These are phyloP conservation scores for Gallinago undulata DNA, from an alignment of 2,113 vertebrate genomes.

Conservation along the genomic window DNA sequence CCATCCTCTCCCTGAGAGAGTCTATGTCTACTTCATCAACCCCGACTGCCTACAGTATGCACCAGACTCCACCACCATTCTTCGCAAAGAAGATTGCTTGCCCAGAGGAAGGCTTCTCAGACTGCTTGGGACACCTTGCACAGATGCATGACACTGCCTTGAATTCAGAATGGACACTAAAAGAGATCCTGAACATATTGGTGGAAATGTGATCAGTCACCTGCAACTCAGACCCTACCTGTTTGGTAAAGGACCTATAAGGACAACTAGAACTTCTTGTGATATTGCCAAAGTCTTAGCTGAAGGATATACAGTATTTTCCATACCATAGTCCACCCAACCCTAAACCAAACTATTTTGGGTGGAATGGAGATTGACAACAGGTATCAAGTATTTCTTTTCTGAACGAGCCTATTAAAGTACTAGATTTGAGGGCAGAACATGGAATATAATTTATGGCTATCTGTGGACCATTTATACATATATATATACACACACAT, in stretches of 20 bases:
- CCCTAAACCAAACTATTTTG: background rate
- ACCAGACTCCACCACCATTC: conserved; percentile 43
- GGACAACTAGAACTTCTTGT: background rate
- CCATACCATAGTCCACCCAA: background rate
- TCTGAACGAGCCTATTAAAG: background rate
- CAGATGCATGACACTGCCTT: conserved; percentile 46
- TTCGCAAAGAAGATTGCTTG: conserved; percentile 44
- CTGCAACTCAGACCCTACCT: conserved; percentile 17
- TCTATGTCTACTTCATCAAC: conserved; percentile 54
- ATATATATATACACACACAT: background rate
- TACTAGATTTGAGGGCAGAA: background rate
- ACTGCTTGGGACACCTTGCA: conserved; percentile 34
- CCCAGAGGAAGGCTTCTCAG: conserved; percentile 28
- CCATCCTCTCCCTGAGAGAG: conserved; percentile 64
- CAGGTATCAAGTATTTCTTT: background rate
- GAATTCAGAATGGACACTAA: conserved; percentile 36
- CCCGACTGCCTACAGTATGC: conserved; percentile 27
- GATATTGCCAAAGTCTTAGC: background rate
- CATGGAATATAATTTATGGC: background rate
- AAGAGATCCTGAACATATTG: conserved; percentile 18
- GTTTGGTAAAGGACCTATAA: conserved; percentile 22
- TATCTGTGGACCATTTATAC: background rate
- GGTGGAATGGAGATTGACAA: background rate
- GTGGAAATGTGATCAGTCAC: conserved; percentile 15
- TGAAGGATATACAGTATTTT: background rate